phyloP scores from a whole-genome alignment of 37 sponge, comb jelly and placozoan species.

The Beroe ovata region DNA sequence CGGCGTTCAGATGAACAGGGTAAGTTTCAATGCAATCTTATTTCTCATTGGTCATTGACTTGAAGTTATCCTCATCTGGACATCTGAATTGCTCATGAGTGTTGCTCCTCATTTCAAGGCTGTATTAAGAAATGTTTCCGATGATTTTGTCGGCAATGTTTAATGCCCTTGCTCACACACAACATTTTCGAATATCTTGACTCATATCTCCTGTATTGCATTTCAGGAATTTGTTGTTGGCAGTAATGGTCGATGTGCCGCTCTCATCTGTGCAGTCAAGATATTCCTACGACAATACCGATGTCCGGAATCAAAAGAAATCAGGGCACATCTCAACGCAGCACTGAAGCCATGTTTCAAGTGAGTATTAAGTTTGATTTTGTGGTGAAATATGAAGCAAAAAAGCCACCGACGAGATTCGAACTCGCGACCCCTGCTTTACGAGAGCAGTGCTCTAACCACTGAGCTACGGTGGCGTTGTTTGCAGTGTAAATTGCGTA shows the following conservation, averaged over 20 bases:
- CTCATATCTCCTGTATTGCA: too few species aligned
- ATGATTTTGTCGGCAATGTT: too few species aligned
- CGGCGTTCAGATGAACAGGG: neutral
- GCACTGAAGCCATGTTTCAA: constrained; percentile 60
- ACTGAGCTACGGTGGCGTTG: constrained; percentile 67
- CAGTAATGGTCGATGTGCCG: constrained; percentile 51
- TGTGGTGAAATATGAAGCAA: neutral
- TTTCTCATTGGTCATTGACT: too few species aligned
- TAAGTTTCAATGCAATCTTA: neutral
- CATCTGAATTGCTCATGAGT: too few species aligned
- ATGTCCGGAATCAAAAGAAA: constrained; percentile 38
- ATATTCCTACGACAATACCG: neutral
- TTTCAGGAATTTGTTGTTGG: constrained; percentile 44
- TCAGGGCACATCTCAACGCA: neutral
- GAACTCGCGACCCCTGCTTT: constrained; percentile 69
- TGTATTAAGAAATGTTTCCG: too few species aligned
- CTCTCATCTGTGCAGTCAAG: constrained; percentile 48
- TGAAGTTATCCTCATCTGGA: too few species aligned
- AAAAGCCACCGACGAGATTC: constrained; percentile 66
- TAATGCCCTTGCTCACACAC: too few species aligned
- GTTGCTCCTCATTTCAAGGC: too few species aligned
- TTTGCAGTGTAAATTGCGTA: neutral
- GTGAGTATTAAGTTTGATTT: constrained; percentile 13
- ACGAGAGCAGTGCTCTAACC: constrained; percentile 69
- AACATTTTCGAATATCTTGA: too few species aligned